These are phyloP conservation scores for Rhopilema esculentum DNA, from an alignment of 30 jellyfish, hydroid and myxozoan genomes.

Conservation along the genomic window DNA sequence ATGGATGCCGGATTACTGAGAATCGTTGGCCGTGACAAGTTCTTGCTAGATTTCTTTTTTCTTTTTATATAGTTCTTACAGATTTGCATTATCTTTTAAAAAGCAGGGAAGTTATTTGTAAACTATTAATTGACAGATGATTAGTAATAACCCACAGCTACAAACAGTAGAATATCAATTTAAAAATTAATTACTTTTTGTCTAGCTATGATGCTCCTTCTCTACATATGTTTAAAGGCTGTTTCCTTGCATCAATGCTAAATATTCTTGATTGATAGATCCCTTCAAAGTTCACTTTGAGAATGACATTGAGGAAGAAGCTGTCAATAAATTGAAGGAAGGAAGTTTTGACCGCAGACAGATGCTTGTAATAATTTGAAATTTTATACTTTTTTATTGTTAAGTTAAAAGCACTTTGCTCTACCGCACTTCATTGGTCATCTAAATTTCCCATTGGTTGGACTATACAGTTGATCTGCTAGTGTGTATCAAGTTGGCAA, in stretches of 20 bases:
- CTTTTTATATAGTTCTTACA: too few relatives aligned
- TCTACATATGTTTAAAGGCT: not conserved
- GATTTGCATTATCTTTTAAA: too few relatives aligned
- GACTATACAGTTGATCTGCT: not conserved
- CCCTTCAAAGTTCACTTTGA: conserved; percentile 84
- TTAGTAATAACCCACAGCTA: too few relatives aligned
- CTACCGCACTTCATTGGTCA: not conserved
- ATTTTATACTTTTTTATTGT: not conserved
- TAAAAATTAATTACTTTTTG: too few relatives aligned
- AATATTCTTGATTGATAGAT: conserved; percentile 22
- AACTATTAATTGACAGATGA: too few relatives aligned
- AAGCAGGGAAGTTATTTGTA: too few relatives aligned
- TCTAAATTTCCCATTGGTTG: too few relatives aligned
- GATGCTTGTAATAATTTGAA: not conserved
- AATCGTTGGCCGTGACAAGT: too few relatives aligned
- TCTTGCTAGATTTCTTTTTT: too few relatives aligned
- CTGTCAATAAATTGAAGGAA: conserved; percentile 35
- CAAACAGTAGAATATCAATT: too few relatives aligned
- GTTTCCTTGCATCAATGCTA: not conserved
- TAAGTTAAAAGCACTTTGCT: not conserved
- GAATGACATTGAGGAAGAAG: conserved; percentile 56
- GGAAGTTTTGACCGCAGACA: conserved; percentile 9
- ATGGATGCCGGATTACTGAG: too few relatives aligned
- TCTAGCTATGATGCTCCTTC: not conserved
- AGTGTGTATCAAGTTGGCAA: not conserved